Evolutionary conservation across 2,797 vertebrate genomes (phyloP), one percentile per base, ranked within the genome.

Genomic region (Morus bassanus): DNA sequence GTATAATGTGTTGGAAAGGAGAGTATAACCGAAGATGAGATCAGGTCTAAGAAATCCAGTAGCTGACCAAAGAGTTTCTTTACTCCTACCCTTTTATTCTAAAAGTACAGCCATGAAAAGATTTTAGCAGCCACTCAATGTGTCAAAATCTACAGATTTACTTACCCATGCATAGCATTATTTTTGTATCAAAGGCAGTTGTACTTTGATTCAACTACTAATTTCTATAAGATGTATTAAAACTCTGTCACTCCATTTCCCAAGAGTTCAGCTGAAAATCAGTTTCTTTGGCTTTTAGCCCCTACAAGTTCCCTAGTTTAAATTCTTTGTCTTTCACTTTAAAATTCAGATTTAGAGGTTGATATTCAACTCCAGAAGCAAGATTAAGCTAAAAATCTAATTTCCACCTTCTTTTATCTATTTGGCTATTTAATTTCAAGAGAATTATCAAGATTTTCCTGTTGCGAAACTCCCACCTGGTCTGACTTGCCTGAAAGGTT

Each of bases 281-380:
- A 4, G 31, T 27, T 91, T 83, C 41, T 86, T 57, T 80, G 53
- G 30, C 87, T 94, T 91, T 91, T 75, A 91, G 73, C 24, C 39
- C n/a, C 61, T 68, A 27, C 0, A 0, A 60, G 15, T 88, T 95
- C 88, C 53, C 54, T 39, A 18, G n/a, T 83, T 92, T 61, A 88
- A 96, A 72, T 88, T 91, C 53, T 86, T 89, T 84, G 65, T 82
- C 67, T 77, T 92, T 69, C 61, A 45, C 39, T 88, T 95, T 51
- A 78, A 84, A 95, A 90, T 91, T 88, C 85, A 79, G 79, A 92
- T 91, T 72, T 92, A 23, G 51, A 95, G 22, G 57, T 21, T 70
- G 85, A 67, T 89, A 90, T 59, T 75, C 28, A 45, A 91, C 54
- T 67, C 88, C 46, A 80, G 82, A 92, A 88, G 48, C 21, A 65